Base-by-base conservation (phyloP, 1,140 invertebrate species). In the Psilanteris sp. region DNA sequence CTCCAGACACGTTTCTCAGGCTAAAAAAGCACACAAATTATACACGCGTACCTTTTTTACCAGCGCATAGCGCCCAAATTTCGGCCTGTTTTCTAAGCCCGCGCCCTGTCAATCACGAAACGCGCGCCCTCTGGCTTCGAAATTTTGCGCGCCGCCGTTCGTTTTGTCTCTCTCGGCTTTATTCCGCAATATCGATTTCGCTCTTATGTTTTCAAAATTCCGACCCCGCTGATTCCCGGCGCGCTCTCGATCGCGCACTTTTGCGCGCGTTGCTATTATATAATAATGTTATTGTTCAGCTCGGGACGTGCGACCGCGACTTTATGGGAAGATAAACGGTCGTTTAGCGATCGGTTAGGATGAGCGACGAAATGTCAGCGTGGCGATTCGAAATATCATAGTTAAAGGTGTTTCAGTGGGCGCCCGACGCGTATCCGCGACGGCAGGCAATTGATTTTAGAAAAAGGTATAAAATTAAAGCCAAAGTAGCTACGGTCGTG, bases 1-100 rank as follows among this genome's bases (percentile, higher is more conserved):
- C 46, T 46, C 54, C 54, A 61, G 52, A 52, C 44, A 61, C 37
- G 39, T 61, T 59, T 71, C 54, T 52, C 66, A 71, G 24, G 41
- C 22, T 20, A 55, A 71, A 62, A 71, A 71, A 46, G 34, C 32
- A 10, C 41, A 26, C 41, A 57, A 68, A 50, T 68, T 57, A 57
- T 39, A 57, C 32, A 39, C 18, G 34, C 36, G 48, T 27, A 5
- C 20, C 11, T 26, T 26, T 59, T 27, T 61, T 18, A 14, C 24
- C 18, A 39, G 20, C 5, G 0, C 55, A 37, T 13, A 37, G 31
- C 34, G 4, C 55, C 55, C 14, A 36, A 61, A 61, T 36, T 13
- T 61, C 34, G 4, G 11, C 43, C 24, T 34, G 5, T 27, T 67
- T 34, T 64, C 36, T 59, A 34, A 59, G n/a, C 22, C 27, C 13